Evolutionary conservation across 2,113 vertebrate genomes (phyloP).

Genomic region (Cygnus atratus): DNA sequence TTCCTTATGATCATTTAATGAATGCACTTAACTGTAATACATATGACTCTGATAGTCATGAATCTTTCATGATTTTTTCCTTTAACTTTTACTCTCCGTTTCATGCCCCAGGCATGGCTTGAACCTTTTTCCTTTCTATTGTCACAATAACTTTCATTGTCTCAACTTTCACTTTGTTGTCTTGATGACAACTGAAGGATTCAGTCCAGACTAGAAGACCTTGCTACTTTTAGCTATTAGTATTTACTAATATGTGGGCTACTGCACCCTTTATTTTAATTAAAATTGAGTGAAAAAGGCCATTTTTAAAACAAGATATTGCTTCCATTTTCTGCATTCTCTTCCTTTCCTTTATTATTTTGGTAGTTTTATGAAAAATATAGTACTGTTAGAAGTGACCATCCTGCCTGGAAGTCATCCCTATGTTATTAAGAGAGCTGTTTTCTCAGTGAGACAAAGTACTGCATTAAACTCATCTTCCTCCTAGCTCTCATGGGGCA

Average conservation of each 20-base stretch:
- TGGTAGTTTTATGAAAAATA: background rate
- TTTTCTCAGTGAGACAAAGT: background rate
- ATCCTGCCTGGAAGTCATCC: background rate
- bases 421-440: background rate
- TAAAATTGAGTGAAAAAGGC: background rate
- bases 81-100: background rate
- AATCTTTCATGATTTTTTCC: constrained; percentile 42
- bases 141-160: background rate
- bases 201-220: background rate
- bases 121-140: constrained; percentile 16
- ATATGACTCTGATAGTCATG: constrained; percentile 16
- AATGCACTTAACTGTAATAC: constrained; percentile 32
- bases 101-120: background rate
- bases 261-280: background rate
- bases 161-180: background rate
- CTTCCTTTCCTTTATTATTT: background rate
- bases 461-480: background rate
- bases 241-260: background rate
- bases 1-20: constrained; percentile 55
- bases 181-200: background rate
- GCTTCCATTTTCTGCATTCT: background rate
- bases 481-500: too few species aligned
- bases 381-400: background rate
- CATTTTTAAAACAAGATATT: background rate
- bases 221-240: background rate